Evolutionary conservation across 1,140 invertebrate species (phyloP).

Genomic region (Sarcophaga bullata): DNA sequence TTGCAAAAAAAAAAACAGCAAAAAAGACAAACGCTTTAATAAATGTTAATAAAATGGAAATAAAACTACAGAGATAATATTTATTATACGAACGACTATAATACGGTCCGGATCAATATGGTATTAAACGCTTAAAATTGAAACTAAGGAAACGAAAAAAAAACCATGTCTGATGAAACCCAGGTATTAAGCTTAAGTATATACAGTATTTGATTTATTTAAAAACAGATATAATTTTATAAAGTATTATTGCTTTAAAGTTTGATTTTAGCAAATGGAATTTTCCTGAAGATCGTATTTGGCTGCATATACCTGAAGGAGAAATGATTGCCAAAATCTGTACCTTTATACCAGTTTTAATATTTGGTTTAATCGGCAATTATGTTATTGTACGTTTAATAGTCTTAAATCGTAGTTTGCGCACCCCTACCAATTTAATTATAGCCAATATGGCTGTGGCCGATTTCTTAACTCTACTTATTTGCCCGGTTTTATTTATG

Average conservation of each 20-base stretch:
- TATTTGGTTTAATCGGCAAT: slow-evolving; percentile 79
- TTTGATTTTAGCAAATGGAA: slow-evolving; percentile 60
- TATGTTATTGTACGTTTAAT: slow-evolving; percentile 76
- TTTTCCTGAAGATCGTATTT: slow-evolving; percentile 68
- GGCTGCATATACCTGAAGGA: slow-evolving; percentile 69
- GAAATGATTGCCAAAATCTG: slow-evolving; percentile 73
- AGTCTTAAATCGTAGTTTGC: slow-evolving; percentile 73
- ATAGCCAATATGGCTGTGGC: slow-evolving; percentile 83
- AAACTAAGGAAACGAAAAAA: not conserved
- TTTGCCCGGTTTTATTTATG: slow-evolving; percentile 79
- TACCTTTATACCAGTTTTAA: slow-evolving; percentile 71
- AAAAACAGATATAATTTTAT: too few relatives aligned
- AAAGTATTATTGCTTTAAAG: slow-evolving; percentile 43
- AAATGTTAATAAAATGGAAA: slow-evolving; percentile 3
- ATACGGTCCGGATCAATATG: not conserved
- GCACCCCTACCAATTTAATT: slow-evolving; percentile 81
- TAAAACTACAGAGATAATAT: not conserved
- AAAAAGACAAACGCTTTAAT: not conserved
- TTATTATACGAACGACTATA: not conserved
- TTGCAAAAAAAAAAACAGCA: not conserved
- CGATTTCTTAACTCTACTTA: slow-evolving; percentile 77
- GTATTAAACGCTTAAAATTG: not conserved
- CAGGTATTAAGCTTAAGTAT: not conserved
- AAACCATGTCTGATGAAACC: slow-evolving; percentile 30
- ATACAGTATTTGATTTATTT: too few relatives aligned